Conservation (phyloP, 2,797 vertebrate genomes). For the Schizopygopsis malacanthus region DNA sequence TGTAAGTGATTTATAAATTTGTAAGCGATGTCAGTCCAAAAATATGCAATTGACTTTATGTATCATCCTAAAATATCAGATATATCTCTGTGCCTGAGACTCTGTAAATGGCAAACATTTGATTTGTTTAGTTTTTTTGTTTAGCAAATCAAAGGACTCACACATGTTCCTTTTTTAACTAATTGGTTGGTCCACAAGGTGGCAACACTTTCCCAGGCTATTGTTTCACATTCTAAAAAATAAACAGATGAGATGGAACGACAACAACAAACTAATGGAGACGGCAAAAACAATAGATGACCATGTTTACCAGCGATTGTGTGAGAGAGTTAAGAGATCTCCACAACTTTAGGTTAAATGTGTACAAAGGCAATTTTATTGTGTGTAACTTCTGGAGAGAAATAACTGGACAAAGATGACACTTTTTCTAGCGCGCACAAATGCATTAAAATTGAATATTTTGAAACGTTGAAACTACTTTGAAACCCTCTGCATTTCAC, state of each 20-base stretch:
- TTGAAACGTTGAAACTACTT: background rate
- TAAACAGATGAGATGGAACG: background rate
- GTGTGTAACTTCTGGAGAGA: slow-evolving; percentile 1
- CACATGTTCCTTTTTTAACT: background rate
- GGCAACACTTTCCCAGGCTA: background rate
- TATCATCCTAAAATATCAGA: background rate
- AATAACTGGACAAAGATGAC: background rate
- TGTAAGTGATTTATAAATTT: background rate
- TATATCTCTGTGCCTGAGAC: background rate
- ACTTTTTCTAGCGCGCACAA: background rate
- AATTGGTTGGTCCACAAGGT: background rate
- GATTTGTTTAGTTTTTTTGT: background rate
- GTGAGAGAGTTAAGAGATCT: background rate
- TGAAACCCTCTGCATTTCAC: background rate
- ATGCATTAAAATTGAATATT: too few species aligned
- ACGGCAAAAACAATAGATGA: background rate
- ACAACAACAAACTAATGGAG: background rate
- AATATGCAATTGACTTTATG: background rate
- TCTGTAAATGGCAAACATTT: background rate
- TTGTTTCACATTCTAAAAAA: background rate
- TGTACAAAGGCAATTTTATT: background rate
- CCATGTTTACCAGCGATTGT: background rate
- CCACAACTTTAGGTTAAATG: background rate
- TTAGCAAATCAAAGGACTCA: background rate
- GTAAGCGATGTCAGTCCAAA: background rate